Percentiles rank a stretch among this genome's conserved stretches.
Evolutionary conservation across 2,113 vertebrate genomes (phyloP).

Genomic region (Paradoxurus hermaphroditus): DNA sequence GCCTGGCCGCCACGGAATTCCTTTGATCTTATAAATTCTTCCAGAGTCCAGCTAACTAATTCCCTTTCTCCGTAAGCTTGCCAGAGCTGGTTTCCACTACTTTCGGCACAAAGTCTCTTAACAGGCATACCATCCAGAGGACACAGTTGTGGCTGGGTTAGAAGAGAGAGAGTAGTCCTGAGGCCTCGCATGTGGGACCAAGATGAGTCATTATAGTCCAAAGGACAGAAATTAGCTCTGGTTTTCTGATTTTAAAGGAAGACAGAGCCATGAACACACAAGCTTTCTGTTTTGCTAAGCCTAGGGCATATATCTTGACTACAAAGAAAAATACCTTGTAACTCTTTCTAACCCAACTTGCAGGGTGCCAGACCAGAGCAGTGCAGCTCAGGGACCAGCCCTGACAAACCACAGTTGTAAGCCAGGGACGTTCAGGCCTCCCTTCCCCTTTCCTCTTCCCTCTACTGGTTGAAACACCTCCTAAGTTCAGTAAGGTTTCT

Average conservation of each 20-base stretch:
- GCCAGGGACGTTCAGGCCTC: background rate
- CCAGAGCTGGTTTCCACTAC: background rate
- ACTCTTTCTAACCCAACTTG: background rate
- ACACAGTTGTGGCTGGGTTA: background rate
- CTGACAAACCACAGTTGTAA: rapidly evolving
- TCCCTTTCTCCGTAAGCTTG: background rate
- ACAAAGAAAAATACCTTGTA: background rate
- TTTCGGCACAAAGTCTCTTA: background rate
- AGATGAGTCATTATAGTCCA: background rate
- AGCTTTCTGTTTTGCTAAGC: background rate
- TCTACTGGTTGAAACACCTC: background rate
- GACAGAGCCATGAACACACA: background rate
- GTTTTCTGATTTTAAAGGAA: background rate
- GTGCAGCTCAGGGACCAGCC: too few relatives aligned
- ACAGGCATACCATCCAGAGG: background rate
- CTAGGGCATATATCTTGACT: background rate
- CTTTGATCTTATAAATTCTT: background rate
- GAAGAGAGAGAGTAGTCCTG: background rate
- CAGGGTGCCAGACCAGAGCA: background rate
- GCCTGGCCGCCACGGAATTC: background rate
- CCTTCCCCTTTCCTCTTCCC: background rate
- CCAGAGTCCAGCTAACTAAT: background rate
- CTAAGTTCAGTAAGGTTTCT: background rate
- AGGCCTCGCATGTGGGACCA: background rate
- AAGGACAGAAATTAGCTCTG: background rate